Evolutionary conservation across 2,113 vertebrate genomes (phyloP), one percentile per base, ranked within the genome.

Genomic region (Notothenia coriiceps): DNA sequence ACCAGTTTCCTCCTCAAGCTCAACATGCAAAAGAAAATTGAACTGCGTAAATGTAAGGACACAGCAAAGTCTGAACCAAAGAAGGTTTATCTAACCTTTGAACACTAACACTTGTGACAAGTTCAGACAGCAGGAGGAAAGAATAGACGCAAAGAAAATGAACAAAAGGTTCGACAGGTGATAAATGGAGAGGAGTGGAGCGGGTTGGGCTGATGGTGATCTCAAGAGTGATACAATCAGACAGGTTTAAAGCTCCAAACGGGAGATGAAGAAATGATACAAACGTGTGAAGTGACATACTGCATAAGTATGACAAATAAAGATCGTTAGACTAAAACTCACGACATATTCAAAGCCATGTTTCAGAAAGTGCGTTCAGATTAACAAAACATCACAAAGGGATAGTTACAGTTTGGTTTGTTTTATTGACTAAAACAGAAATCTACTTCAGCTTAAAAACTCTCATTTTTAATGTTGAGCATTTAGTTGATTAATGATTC

Each of bases 11-110:
- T 79, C 47, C 61, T 70, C 60, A 22, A 73, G 44, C 67, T 65
- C n/a, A 7, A 43, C 65, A 62, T 79, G 40, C 43, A 2, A 43
- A 62, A 80, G 57, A 43, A 82, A 83, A 80, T 55, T 74, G 51
- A 89, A 80, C 0, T 80, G 79, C 84, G 72, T 80, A 82, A 90
- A 89, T 84, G 86, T 70, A 86, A 66, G 47, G 66, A 86, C 74
- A 80, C 72, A 72, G 78, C 50, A 20, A 22, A 33, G 54, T 10
- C 46, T 79, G 54, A 77, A 77, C 55, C 73, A 70, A 74, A 84
- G 75, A 89, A 44, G 52, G 25, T 83, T 80, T 5, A 59, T 35
- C 64, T 75, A 70, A 61, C 76, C 64, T 89, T 77, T 33, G 64
- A 74, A 66, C 35, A 47, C 77, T 66, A 52, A 84, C 80, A 88